phyloP scores from a whole-genome alignment of 2,888 invertebrate genomes.

The Amiota mariae region DNA sequence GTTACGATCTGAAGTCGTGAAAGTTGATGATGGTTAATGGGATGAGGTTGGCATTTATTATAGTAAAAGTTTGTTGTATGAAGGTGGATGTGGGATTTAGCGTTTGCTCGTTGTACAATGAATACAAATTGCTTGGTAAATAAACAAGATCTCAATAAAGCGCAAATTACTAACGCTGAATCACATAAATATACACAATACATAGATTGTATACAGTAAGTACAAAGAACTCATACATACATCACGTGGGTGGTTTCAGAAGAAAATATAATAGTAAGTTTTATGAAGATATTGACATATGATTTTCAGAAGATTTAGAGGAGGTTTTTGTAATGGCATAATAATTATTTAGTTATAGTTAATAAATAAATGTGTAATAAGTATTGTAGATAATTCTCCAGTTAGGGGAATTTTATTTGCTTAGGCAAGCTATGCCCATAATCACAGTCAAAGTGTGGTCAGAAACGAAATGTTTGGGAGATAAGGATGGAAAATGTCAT shows the following conservation, averaged over 20 bases:
- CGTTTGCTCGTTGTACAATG: conserved; percentile 50
- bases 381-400: too few species aligned
- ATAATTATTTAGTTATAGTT: too few species aligned
- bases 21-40: not conserved
- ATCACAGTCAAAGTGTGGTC: too few species aligned
- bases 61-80: conserved; percentile 41
- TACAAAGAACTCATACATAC: conserved; percentile 10
- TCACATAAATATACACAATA: conserved; percentile 19
- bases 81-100: conserved; percentile 2
- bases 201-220: conserved; percentile 23
- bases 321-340: too few species aligned
- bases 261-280: too few species aligned
- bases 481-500: too few species aligned
- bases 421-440: too few species aligned
- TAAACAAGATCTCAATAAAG: conserved; percentile 69
- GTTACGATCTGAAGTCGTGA: conserved; percentile 46
- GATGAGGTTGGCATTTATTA: conserved; percentile 36
- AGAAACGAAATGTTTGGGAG: too few species aligned
- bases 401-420: too few species aligned
- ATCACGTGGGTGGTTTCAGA: conserved; percentile 6
- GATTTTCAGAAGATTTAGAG: too few species aligned
- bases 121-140: conserved; percentile 68
- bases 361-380: too few species aligned
- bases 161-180: conserved; percentile 65
- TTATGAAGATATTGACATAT: too few species aligned